These are phyloP conservation scores for Tinea semifulvella DNA, from an alignment of 2,888 invertebrate genomes.

Conservation along the genomic window DNA sequence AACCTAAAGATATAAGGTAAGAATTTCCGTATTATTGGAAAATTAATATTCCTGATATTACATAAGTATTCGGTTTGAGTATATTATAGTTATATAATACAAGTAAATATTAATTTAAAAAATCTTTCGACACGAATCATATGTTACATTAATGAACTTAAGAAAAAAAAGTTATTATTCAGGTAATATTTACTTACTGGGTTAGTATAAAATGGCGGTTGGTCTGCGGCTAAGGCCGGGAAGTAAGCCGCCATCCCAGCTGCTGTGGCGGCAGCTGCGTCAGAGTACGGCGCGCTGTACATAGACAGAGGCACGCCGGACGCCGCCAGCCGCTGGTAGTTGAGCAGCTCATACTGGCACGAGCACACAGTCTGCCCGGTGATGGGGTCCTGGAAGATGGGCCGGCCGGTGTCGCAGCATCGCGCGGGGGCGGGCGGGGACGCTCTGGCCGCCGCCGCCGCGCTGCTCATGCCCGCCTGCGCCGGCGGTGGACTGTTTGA, in stretches of 20 bases:
- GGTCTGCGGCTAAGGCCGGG: constrained; percentile 84
- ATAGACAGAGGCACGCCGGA: constrained; percentile 81
- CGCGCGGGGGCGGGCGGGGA: constrained; percentile 67
- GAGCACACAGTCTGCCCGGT: constrained; percentile 91
- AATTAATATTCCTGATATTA: too few species aligned
- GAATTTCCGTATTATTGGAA: too few species aligned
- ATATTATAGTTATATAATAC: too few species aligned
- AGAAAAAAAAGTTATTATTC: too few species aligned
- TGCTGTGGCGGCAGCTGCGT: constrained; percentile 71
- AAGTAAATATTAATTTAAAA: too few species aligned
- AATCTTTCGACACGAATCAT: too few species aligned
- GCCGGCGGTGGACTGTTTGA: constrained; percentile 74
- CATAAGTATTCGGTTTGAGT: too few species aligned
- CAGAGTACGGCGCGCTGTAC: constrained; percentile 82
- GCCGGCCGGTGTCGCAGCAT: constrained; percentile 93
- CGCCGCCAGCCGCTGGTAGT: constrained; percentile 80
- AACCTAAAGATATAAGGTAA: too few species aligned
- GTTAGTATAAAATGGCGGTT: constrained; percentile 85
- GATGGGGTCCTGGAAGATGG: constrained; percentile 89
- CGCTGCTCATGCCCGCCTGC: constrained; percentile 67
- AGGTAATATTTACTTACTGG: constrained; percentile 87
- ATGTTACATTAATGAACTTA: too few species aligned
- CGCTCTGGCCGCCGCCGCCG: constrained; percentile 60
- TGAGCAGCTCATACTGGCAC: constrained; percentile 89
- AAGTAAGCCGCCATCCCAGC: constrained; percentile 88